Evolutionary conservation across 1,140 invertebrate species (phyloP).

Genomic region (Mycetomoellerius zeteki): DNA sequence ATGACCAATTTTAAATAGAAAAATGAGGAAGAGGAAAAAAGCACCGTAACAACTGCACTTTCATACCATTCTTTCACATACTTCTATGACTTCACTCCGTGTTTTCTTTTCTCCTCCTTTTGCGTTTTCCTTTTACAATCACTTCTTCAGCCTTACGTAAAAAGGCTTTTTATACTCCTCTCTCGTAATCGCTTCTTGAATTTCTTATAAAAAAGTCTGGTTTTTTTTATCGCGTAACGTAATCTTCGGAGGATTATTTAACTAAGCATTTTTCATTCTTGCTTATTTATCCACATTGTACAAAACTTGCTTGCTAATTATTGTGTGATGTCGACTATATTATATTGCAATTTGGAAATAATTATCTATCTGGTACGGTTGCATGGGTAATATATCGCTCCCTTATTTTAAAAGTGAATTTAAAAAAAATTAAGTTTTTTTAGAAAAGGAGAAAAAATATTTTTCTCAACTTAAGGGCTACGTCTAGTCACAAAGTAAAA

Average conservation of each 20-base stretch:
- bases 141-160: neutral
- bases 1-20: slow-evolving; percentile 45
- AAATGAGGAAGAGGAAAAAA: slow-evolving; percentile 68
- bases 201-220: neutral
- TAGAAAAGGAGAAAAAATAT: too few relatives aligned
- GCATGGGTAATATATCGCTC: neutral
- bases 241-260: slow-evolving; percentile 23
- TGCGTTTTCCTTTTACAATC: slow-evolving; percentile 16
- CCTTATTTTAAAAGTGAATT: too few relatives aligned
- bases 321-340: neutral
- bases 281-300: neutral
- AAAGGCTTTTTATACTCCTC: slow-evolving; percentile 12
- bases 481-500: too few relatives aligned
- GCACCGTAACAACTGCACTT: neutral
- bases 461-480: too few relatives aligned
- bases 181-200: slow-evolving; percentile 30
- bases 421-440: too few relatives aligned
- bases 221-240: neutral
- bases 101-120: slow-evolving; percentile 24
- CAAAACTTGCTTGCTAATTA: neutral
- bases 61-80: neutral
- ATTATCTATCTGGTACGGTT: neutral
- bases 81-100: neutral
- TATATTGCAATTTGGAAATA: neutral
- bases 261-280: neutral